A percentile compares a stretch with the other conserved stretches of the same genome.
These are phyloP conservation scores for Chironomus tepperi DNA, from an alignment of 1,140 invertebrate species.

Conservation along the genomic window DNA sequence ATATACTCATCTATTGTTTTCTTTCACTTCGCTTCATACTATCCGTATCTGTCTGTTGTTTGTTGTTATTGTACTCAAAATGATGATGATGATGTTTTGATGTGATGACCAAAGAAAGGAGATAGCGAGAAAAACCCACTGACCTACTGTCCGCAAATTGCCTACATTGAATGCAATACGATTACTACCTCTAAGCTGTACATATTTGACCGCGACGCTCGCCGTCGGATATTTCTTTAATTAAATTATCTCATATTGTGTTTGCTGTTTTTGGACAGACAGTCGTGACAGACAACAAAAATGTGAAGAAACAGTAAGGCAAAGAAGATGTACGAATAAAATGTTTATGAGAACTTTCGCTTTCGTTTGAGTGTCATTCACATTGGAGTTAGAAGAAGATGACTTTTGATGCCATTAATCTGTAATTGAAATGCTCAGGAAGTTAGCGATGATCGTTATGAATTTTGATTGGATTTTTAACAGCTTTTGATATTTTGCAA, in stretches of 20 bases:
- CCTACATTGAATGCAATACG: background rate
- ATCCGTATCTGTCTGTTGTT: background rate
- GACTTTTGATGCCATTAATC: too few species aligned
- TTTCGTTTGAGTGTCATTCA: constrained; percentile 11
- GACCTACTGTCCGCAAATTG: constrained; percentile 18
- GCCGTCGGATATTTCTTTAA: constrained; percentile 9
- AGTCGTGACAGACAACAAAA: background rate
- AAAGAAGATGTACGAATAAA: background rate
- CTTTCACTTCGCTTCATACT: background rate
- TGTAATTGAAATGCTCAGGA: too few species aligned
- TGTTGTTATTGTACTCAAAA: background rate
- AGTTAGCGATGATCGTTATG: too few species aligned
- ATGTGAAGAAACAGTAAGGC: background rate
- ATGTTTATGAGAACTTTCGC: background rate
- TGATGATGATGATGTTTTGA: background rate
- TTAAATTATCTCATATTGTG: constrained; percentile 20
- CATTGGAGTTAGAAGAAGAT: background rate
- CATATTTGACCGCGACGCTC: background rate
- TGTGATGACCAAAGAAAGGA: background rate
- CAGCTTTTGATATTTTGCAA: too few species aligned
- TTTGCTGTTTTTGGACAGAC: background rate
- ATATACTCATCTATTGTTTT: background rate
- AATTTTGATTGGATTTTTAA: too few species aligned
- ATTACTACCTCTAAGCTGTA: background rate
- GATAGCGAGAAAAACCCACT: background rate